Conservation (phyloP, 1,140 invertebrate species). For the Neodiprion pinetum region DNA sequence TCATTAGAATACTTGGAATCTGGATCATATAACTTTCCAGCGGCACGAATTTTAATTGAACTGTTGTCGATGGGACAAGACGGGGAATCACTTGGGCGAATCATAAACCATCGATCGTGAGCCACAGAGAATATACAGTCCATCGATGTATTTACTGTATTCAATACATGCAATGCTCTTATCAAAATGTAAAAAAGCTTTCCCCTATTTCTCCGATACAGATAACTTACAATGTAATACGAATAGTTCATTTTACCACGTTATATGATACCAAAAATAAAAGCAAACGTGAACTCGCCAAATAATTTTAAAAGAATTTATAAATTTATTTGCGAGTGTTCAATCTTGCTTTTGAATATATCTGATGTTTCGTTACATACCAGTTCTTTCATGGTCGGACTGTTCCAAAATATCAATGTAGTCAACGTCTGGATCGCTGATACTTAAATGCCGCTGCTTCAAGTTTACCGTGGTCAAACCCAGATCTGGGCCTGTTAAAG, state of each 20-base stretch:
- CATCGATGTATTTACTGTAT: constrained; percentile 39
- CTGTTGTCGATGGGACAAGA: constrained; percentile 46
- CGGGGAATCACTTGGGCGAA: constrained; percentile 38
- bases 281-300: not conserved
- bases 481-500: constrained; percentile 79
- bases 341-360: not conserved
- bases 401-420: constrained; percentile 77
- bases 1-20: constrained; percentile 34
- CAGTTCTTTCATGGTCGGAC: constrained; percentile 58
- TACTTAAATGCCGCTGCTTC: constrained; percentile 70
- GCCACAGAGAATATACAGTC: constrained; percentile 47
- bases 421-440: constrained; percentile 75
- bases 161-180: constrained; percentile 22
- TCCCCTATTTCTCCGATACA: not conserved
- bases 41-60: constrained; percentile 47
- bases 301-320: not conserved
- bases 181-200: constrained; percentile 4
- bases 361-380: constrained; percentile 42
- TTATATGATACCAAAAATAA: constrained; percentile 6
- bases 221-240: not conserved
- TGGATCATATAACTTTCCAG: constrained; percentile 46
- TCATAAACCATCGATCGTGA: constrained; percentile 45
- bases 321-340: not conserved
- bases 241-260: constrained; percentile 14
- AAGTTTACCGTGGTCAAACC: constrained; percentile 77